phyloP scores from a whole-genome alignment of 2,113 vertebrate species.

The Centrocercus urophasianus region DNA sequence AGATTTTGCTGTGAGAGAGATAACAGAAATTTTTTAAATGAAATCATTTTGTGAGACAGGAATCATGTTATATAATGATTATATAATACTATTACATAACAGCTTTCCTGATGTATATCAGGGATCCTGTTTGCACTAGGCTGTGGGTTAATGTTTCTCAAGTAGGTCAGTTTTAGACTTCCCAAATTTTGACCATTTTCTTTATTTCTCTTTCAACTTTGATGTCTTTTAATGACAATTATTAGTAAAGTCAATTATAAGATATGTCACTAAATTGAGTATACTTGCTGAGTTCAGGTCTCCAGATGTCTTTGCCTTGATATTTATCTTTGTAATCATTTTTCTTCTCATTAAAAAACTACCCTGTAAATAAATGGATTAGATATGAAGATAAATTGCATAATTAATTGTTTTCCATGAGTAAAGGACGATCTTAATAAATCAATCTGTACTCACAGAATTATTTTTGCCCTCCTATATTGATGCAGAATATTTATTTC shows the following conservation, averaged over 20 bases:
- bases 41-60: neutral
- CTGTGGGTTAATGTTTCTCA: neutral
- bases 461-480: neutral
- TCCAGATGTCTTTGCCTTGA: neutral
- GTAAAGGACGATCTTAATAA: neutral
- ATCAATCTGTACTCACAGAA: neutral
- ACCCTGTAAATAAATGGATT: neutral
- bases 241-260: neutral
- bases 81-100: neutral
- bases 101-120: neutral
- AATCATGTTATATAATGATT: neutral
- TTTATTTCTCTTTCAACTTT: neutral
- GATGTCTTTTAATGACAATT: neutral
- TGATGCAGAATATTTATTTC: neutral
- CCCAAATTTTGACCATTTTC: neutral
- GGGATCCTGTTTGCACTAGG: too few species aligned
- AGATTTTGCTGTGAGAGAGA: neutral
- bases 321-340: neutral
- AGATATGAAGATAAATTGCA: neutral
- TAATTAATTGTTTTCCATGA: neutral
- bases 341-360: neutral
- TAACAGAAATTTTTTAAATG: neutral
- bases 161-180: neutral
- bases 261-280: neutral
- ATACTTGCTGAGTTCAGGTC: neutral